phyloP scores from a whole-genome alignment of 2,113 vertebrate genomes.

The Gulo gulo region DNA sequence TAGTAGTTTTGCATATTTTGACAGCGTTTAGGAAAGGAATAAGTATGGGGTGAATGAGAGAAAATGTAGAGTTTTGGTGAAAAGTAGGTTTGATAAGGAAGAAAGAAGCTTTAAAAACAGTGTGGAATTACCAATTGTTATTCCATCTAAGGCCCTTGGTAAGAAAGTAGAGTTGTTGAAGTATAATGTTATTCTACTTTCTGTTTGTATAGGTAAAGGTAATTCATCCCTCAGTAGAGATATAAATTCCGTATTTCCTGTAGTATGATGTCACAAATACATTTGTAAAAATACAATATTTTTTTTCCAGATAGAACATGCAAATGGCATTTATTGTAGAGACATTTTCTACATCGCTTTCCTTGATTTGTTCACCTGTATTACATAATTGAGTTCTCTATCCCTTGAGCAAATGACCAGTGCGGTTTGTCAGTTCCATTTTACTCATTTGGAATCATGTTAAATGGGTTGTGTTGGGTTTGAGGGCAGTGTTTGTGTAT shows the following conservation, averaged over 20 bases:
- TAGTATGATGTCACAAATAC: background rate
- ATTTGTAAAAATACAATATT: background rate
- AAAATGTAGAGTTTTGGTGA: background rate
- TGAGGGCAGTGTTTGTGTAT: background rate
- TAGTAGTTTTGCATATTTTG: background rate
- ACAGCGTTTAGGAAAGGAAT: background rate
- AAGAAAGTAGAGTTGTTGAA: background rate
- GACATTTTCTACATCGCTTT: background rate
- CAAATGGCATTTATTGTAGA: background rate
- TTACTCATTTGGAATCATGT: background rate
- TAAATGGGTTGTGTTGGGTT: background rate
- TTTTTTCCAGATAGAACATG: background rate
- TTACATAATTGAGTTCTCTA: background rate
- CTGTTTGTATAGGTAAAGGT: background rate
- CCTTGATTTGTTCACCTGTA: background rate
- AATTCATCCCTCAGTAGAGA: background rate
- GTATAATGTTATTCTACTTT: background rate
- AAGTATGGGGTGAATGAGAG: background rate
- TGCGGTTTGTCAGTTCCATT: background rate
- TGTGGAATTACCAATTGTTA: background rate
- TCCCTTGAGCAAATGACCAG: background rate
- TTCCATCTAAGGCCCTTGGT: background rate
- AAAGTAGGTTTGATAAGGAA: background rate
- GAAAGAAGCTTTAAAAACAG: background rate
- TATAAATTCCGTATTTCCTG: background rate